Percentiles rank a stretch among this genome's conserved stretches.
Conservation (phyloP, 1,140 invertebrate genomes). For the Drosophila aff. region DNA sequence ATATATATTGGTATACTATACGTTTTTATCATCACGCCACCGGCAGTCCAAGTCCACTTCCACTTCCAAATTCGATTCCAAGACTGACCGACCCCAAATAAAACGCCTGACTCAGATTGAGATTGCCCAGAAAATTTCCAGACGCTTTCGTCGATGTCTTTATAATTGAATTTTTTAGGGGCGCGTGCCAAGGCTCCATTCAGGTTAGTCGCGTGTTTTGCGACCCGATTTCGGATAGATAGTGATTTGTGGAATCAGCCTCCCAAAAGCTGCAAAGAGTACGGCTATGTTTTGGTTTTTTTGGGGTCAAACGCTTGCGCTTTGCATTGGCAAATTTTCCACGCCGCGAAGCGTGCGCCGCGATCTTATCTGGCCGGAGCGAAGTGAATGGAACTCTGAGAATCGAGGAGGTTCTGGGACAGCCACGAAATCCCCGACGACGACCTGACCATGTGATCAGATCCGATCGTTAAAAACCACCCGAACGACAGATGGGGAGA, state of each 20-base stretch:
- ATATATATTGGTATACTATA: conserved; percentile 23
- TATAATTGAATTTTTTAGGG: conserved; percentile 14
- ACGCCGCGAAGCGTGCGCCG: conserved; percentile 33
- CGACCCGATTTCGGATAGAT: conserved; percentile 62
- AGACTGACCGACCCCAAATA: conserved; percentile 27
- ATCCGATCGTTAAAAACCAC: conserved; percentile 46
- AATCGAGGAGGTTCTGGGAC: conserved; percentile 22
- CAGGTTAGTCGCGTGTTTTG: conserved; percentile 51
- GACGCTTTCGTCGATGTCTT: conserved; percentile 10
- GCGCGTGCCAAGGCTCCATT: conserved; percentile 64
- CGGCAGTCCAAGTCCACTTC: conserved; percentile 52
- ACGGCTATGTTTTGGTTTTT: conserved; percentile 17
- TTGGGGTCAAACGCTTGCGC: conserved; percentile 4
- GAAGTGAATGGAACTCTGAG: conserved; percentile 45
- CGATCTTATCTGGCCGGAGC: conserved; percentile 42
- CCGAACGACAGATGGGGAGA: conserved; percentile 13
- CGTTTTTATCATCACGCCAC: conserved; percentile 70
- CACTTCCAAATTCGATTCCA: conserved; percentile 22
- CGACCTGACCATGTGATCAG: conserved; percentile 68
- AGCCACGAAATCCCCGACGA: conserved; percentile 22
- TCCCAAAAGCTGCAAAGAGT: conserved; percentile 8
- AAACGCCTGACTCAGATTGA: conserved; percentile 60
- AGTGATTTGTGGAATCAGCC: conserved; percentile 27
- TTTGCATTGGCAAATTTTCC: conserved; percentile 44
- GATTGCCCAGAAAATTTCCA: conserved; percentile 55